These are phyloP conservation scores for Drosophila mimetica DNA, from an alignment of 2,888 invertebrate genomes.

Conservation along the genomic window DNA sequence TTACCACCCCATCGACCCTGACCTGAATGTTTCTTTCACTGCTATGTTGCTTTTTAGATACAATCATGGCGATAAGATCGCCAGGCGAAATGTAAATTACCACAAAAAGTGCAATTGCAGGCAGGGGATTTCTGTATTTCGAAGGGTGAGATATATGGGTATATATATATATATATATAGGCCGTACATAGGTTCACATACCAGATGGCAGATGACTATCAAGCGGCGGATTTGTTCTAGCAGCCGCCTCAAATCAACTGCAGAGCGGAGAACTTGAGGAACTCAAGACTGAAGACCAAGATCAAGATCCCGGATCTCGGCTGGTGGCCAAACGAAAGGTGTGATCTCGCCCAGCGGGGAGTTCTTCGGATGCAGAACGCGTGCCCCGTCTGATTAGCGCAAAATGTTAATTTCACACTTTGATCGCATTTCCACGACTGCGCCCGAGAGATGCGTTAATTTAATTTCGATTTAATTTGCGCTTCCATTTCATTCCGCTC, in stretches of 20 bases:
- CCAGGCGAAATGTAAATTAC: slow-evolving; percentile 67
- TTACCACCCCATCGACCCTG: slow-evolving; percentile 2
- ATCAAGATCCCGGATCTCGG: slow-evolving; percentile 16
- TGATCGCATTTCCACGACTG: slow-evolving; percentile 73
- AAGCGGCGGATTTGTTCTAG: slow-evolving; percentile 58
- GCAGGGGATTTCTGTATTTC: neutral
- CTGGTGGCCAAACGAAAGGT: slow-evolving; percentile 31
- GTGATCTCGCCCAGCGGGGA: slow-evolving; percentile 24
- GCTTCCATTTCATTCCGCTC: slow-evolving; percentile 28
- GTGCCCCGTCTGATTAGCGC: slow-evolving; percentile 77
- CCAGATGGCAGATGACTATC: slow-evolving; percentile 63
- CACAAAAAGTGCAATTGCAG: slow-evolving; percentile 68
- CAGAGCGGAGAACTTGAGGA: neutral
- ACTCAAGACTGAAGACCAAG: neutral
- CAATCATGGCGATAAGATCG: slow-evolving; percentile 51
- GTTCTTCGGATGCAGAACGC: slow-evolving; percentile 48
- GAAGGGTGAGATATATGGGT: neutral
- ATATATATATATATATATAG: neutral
- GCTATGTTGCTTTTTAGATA: slow-evolving; percentile 51
- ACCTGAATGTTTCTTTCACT: slow-evolving; percentile 10
- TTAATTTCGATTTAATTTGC: slow-evolving; percentile 80
- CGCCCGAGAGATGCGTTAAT: slow-evolving; percentile 67
- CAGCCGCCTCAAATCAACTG: slow-evolving; percentile 44
- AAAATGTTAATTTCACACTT: slow-evolving; percentile 81
- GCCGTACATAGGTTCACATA: slow-evolving; percentile 1